A percentile compares a stretch with the other conserved stretches of the same genome.
phyloP scores from a whole-genome alignment of 2,797 vertebrate genomes.

The Chromobotia macracanthus region DNA sequence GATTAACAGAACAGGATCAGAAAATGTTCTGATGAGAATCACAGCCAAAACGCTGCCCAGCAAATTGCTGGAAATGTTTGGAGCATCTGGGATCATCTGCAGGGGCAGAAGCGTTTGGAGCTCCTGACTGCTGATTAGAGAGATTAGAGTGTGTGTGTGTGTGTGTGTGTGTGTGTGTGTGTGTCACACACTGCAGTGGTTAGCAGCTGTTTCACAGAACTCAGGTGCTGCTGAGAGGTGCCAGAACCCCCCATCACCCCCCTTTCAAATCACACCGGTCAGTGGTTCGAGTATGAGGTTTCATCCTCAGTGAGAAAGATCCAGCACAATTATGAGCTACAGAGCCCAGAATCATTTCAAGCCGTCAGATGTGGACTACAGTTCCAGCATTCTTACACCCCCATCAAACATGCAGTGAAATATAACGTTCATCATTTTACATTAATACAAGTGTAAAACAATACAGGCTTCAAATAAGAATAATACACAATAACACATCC shows the following conservation, averaged over 20 bases:
- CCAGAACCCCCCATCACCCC: slow-evolving; percentile 40
- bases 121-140: slow-evolving; percentile 71
- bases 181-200: slow-evolving; percentile 67
- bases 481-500: too few relatives aligned
- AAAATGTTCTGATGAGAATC: slow-evolving; percentile 54
- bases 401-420: too few relatives aligned
- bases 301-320: neutral
- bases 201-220: slow-evolving; percentile 73
- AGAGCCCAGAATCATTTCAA: neutral
- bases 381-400: neutral
- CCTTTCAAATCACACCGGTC: neutral
- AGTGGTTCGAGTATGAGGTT: neutral
- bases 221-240: slow-evolving; percentile 57
- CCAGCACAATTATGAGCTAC: neutral
- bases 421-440: too few relatives aligned
- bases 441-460: too few relatives aligned
- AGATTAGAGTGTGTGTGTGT: slow-evolving; percentile 1
- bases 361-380: neutral
- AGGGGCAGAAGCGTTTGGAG: slow-evolving; percentile 58
- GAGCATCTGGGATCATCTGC: slow-evolving; percentile 61
- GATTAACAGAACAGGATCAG: slow-evolving; percentile 52
- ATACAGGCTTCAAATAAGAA: too few relatives aligned
- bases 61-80: slow-evolving; percentile 59
- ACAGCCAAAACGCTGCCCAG: slow-evolving; percentile 47
- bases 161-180: slow-evolving; percentile 6